Conservation (phyloP, 2,113 vertebrate species). For the Synodontis membranacea region DNA sequence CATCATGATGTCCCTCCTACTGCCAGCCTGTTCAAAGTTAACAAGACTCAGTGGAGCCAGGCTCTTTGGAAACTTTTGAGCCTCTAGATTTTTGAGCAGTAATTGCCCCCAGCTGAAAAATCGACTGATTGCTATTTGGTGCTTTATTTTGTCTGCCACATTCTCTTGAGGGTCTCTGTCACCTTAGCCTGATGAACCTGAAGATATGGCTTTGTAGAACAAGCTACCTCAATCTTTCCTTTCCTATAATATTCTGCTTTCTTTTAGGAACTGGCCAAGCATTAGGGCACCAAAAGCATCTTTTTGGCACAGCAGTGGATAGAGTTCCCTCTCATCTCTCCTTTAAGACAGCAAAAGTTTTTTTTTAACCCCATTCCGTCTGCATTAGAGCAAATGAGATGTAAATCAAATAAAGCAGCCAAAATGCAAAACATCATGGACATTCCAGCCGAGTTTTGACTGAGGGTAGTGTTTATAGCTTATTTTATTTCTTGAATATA, state of each 20-base stretch:
- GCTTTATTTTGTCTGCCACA: conserved; percentile 1
- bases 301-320: conserved; percentile 16
- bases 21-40: background rate
- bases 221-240: background rate
- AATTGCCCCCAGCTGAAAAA: conserved; percentile 23
- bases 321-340: conserved; percentile 1
- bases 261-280: background rate
- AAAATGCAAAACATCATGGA: conserved; percentile 12
- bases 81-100: background rate
- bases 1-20: background rate
- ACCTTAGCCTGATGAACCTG: conserved; percentile 3
- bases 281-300: background rate
- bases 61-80: background rate
- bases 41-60: background rate
- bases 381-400: conserved; percentile 38
- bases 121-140: conserved; percentile 26
- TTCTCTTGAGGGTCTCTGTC: background rate
- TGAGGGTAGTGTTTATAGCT: background rate
- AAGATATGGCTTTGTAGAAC: conserved; percentile 8
- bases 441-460: conserved; percentile 26
- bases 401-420: conserved; percentile 34
- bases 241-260: background rate
- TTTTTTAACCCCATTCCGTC: conserved; percentile 28
- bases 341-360: conserved; percentile 32
- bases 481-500: conserved; percentile 25